Conservation (phyloP, 2,113 vertebrate species). For the Oceanodroma tethys region DNA sequence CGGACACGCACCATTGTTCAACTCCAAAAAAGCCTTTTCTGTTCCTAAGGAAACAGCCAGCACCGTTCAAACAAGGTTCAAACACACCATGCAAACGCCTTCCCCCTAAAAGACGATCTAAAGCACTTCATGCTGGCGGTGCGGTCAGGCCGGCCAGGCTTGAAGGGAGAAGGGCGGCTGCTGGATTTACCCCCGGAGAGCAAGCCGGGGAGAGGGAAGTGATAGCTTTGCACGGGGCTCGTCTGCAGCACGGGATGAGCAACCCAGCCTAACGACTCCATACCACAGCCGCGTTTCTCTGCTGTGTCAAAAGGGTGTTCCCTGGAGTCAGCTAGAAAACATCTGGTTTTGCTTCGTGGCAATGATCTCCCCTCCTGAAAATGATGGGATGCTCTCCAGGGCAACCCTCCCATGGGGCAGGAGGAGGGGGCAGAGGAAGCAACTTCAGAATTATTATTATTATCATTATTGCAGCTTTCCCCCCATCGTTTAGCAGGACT, state of each 20-base stretch:
- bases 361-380: neutral
- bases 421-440: neutral
- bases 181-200: accelerated
- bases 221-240: accelerated
- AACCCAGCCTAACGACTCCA: neutral
- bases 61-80: neutral
- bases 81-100: neutral
- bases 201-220: neutral
- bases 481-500: neutral
- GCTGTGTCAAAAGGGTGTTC: neutral
- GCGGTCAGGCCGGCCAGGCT: neutral
- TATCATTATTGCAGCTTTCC: neutral
- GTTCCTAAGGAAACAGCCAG: constrained; percentile 7
- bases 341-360: neutral
- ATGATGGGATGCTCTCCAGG: neutral
- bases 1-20: neutral
- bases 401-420: accelerated
- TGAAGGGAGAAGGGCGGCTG: accelerated
- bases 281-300: neutral
- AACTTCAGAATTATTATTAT: neutral
- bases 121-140: accelerated
- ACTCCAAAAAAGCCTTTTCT: neutral
- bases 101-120: neutral
- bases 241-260: accelerated
- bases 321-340: neutral